Base-by-base conservation (phyloP, 2,797 vertebrate species). In the Cynopterus sphinx region DNA sequence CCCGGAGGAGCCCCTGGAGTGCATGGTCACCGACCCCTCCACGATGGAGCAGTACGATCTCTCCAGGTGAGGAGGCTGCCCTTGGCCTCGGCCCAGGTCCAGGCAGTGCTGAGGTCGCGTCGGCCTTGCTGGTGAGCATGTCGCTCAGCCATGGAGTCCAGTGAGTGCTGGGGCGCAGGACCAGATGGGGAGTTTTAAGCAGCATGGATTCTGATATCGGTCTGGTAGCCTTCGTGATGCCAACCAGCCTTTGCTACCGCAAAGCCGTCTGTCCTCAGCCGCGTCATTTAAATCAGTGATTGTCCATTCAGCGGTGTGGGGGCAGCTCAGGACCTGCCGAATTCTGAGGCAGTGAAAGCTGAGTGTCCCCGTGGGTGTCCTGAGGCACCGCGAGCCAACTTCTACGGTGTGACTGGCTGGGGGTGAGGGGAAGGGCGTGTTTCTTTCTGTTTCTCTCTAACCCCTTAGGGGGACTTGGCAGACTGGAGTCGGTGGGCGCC, bases 21-120 rank as follows among this genome's bases (percentile, higher is more conserved):
- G 99, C 94, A 63, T 99, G 93, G 99, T 99, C 97, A 99, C 99
- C 0, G 99, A 99, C 97, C 98, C 98, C 2, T 9, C n/a, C 5
- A 99, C 98, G 0, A 94, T 99, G 84, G 98, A 99, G 39, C 99
- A 99, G 26, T 99, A 99, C 12, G 99, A 99, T 93, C 98, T 99
- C 31, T 99, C 99, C 97, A 99, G 99, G 99, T 99, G 97, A 98
- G 97, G 79, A 3, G n/a, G 68, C 73, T 11, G 16, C 15, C 31
- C 2, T 24, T 2, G 75, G n/a, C 49, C 65, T 16, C 2, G 13
- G 31, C 55, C 41, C 4, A 0, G 15, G 28, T 68, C 21, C 4
- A 2, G 19, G 1, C 12, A 5, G 53, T 17, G 31, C 43, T 8
- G 16, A 17, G 67, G 77, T 39, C 2, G 0, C 2, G 11, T 4